These are phyloP conservation scores for Spinus olivaceus DNA, from an alignment of 2,797 vertebrate genomes.

Conservation along the genomic window DNA sequence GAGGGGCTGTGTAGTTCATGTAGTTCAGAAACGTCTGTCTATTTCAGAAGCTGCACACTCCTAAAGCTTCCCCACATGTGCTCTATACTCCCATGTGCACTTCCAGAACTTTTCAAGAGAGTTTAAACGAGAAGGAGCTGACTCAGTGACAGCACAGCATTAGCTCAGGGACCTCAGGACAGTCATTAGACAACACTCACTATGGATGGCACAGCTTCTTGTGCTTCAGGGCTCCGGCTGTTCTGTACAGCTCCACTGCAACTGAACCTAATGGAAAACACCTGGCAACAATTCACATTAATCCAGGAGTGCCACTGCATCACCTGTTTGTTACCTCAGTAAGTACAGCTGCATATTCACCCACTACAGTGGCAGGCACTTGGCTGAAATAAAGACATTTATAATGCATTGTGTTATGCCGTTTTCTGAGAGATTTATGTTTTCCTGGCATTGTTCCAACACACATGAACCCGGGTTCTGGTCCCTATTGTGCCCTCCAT, in stretches of 20 bases:
- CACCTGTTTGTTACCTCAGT: neutral
- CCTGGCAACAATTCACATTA: neutral
- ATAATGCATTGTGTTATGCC: neutral
- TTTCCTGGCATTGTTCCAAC: neutral
- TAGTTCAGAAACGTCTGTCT: too few species aligned
- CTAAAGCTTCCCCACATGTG: neutral
- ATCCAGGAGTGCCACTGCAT: neutral
- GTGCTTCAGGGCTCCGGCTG: neutral
- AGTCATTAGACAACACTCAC: neutral
- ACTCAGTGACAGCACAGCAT: neutral
- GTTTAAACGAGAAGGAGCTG: neutral
- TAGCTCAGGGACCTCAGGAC: too few species aligned
- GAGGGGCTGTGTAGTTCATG: neutral
- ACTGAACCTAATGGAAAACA: neutral
- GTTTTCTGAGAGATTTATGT: neutral
- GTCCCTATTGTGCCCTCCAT: neutral
- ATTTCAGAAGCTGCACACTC: neutral
- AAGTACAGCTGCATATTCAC: neutral
- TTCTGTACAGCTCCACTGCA: neutral
- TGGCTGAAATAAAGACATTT: neutral
- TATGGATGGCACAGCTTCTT: neutral
- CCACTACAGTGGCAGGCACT: neutral
- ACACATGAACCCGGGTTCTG: neutral
- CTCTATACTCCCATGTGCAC: neutral
- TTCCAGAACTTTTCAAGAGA: neutral